Conservation (phyloP, 2,797 vertebrate species). For the Brotula barbata region DNA sequence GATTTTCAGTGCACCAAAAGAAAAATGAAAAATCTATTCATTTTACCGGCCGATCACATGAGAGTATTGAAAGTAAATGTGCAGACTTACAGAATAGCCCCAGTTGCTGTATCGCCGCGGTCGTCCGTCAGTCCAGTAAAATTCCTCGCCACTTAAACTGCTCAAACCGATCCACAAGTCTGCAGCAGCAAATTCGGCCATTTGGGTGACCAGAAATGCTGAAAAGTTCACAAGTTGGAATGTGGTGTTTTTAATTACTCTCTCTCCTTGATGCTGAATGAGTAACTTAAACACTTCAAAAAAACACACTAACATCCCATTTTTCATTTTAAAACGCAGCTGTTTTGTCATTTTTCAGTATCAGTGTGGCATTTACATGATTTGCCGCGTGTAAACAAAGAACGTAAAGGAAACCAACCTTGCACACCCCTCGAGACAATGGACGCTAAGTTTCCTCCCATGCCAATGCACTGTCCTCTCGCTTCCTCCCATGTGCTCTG, state of each 20-base stretch:
- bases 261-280: background rate
- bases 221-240: constrained; percentile 10
- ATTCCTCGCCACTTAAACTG: constrained; percentile 80
- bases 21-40: background rate
- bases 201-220: constrained; percentile 64
- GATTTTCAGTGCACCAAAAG: background rate
- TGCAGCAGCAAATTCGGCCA: constrained; percentile 16
- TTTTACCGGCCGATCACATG: no score
- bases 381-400: background rate
- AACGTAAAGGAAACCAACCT: constrained; percentile 56
- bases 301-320: background rate
- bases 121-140: constrained; percentile 87
- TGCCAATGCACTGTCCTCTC: constrained; percentile 45
- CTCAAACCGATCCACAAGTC: constrained; percentile 88
- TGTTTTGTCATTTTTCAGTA: no score
- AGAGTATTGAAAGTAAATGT: background rate
- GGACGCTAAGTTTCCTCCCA: constrained; percentile 62
- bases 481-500: constrained; percentile 59
- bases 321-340: no score
- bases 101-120: constrained; percentile 85
- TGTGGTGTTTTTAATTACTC: background rate
- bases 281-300: background rate
- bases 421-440: constrained; percentile 62
- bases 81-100: constrained; percentile 72
- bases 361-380: background rate